Evolutionary conservation across 2,797 vertebrate species (phyloP), one percentile per base, ranked within the genome.

Genomic region (Chrosomus eos): DNA sequence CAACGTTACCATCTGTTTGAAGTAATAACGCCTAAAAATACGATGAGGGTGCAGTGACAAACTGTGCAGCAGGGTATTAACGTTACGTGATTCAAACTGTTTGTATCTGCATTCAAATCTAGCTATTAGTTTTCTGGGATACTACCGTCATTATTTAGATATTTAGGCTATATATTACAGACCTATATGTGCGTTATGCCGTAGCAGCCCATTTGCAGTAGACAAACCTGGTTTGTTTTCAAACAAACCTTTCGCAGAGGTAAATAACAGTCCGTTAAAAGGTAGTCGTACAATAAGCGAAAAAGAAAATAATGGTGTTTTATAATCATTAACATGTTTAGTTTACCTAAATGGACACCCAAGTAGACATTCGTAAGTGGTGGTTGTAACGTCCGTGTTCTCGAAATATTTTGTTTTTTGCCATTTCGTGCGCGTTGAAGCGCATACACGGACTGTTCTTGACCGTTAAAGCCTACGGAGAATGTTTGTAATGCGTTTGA

Each of bases 161-260:
- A 45, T 85, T 67, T 55, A n/a, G n/a, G n/a, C n/a, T n/a, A 16
- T 26, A 26, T 48, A 58, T 40, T 31, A 70, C 13, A 19, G 8
- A 7, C 1, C 21, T 21, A 4, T 38, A 4, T 38, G 9, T 40
- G 8, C 5, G 0, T 5, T 40, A 21, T 55, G 31, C 8, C 14
- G 18, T 40, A 4, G 36, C 23, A 33, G 38, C n/a, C 36, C 26
- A 1, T 45, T 62, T 48, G 8, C 9, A 48, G 43, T 38, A 28
- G 3, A 40, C 26, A 51, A 82, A 75, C 81, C 43, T 21, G 18
- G 71, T 75, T 53, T 75, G 58, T 74, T 75, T 66, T 45, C 58
- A 64, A 11, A 28, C 1, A 33, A 48, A 23, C 80, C 38, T n/a
- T 36, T 36, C 13, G 53, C 40, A 11, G 28, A 73, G 70, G 80